Evolutionary conservation across 2,797 vertebrate species (phyloP).

Genomic region (Myotis myotis): DNA sequence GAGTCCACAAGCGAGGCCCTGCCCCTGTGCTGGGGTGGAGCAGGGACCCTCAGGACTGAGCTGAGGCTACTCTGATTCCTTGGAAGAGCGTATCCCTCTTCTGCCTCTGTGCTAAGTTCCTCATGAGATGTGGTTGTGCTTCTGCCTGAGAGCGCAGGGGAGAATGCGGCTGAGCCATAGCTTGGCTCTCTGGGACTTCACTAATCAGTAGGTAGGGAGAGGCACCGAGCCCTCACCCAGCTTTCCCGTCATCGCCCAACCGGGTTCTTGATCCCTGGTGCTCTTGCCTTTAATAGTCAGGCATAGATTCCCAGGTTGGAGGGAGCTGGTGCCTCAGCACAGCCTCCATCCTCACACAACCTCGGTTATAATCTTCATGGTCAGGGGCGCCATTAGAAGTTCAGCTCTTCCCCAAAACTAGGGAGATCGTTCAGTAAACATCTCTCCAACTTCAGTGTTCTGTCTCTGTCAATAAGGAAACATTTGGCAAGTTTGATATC

Average conservation of each 20-base stretch:
- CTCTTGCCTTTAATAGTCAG: not conserved
- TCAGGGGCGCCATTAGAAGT: not conserved
- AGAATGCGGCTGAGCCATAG: not conserved
- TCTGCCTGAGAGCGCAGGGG: not conserved
- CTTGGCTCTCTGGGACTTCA: not conserved
- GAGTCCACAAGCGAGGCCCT: not conserved
- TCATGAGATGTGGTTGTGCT: not conserved
- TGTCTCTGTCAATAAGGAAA: not conserved
- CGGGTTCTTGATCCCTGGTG: not conserved
- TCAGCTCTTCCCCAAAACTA: not conserved
- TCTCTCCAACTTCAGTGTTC: not conserved
- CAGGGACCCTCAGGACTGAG: not conserved
- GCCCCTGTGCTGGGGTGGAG: not conserved
- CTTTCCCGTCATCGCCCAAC: rapidly evolving
- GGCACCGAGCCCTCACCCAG: not conserved
- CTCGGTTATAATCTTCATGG: not conserved
- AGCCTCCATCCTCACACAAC: rapidly evolving
- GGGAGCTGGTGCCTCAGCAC: not conserved
- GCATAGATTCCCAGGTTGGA: not conserved
- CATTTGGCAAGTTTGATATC: not conserved
- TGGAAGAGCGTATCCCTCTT: not conserved
- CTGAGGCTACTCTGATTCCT: not conserved
- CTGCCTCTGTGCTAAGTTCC: not conserved
- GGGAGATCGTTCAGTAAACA: not conserved
- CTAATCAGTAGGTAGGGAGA: not conserved